These are phyloP conservation scores for Drosophila bocki DNA, from an alignment of 1,140 invertebrate species.

Conservation along the genomic window DNA sequence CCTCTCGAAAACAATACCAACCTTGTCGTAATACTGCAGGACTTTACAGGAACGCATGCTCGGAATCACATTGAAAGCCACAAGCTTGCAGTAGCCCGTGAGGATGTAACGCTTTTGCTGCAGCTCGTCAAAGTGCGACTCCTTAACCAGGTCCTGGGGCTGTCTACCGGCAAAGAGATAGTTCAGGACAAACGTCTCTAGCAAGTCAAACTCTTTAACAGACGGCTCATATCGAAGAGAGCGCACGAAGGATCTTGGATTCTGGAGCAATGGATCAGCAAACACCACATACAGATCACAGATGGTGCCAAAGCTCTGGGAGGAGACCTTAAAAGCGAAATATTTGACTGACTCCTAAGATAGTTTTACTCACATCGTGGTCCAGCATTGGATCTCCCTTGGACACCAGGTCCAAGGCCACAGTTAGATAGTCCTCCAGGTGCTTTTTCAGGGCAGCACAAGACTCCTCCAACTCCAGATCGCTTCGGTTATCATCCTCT, in stretches of 20 bases:
- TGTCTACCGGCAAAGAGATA: constrained; percentile 7
- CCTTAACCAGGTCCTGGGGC: background rate
- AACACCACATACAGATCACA: constrained; percentile 59
- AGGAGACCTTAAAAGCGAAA: background rate
- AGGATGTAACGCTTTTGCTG: constrained; percentile 35
- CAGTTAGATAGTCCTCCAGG: constrained; percentile 14
- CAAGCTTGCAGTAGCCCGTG: constrained; percentile 51
- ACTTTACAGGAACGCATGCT: constrained; percentile 44
- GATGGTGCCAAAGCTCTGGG: constrained; percentile 30
- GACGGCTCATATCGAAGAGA: constrained; percentile 7
- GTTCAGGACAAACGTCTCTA: constrained; percentile 34
- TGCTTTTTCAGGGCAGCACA: constrained; percentile 10
- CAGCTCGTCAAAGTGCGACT: background rate
- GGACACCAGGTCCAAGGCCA: background rate
- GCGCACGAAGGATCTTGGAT: background rate
- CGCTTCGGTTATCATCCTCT: background rate
- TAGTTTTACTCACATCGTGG: constrained; percentile 4
- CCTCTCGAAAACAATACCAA: background rate
- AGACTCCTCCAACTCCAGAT: constrained; percentile 1
- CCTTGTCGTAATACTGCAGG: constrained; percentile 47
- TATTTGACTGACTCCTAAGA: background rate
- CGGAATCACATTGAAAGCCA: constrained; percentile 54
- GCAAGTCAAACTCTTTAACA: constrained; percentile 22
- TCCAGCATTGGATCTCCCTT: background rate
- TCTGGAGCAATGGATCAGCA: constrained; percentile 7